Base-by-base conservation (phyloP, 2,888 invertebrate genomes). In the Platycnemis pennipes region DNA sequence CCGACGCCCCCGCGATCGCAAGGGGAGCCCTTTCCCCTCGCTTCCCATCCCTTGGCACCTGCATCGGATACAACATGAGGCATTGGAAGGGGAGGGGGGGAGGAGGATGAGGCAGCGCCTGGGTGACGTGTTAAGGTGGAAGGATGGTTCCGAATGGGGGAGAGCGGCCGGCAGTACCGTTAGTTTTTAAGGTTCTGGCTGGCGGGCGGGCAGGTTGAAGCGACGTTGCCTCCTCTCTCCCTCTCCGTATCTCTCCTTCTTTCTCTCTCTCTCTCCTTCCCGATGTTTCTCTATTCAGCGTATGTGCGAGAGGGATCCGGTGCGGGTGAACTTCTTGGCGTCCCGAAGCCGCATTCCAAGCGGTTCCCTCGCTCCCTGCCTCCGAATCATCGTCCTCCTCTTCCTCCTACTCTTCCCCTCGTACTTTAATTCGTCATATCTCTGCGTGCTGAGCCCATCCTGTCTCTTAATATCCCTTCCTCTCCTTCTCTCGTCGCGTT, bases 121-220 rank as follows among this genome's bases (percentile, higher is more conserved):
- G 89, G 89, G 89, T 56, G 56, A 89, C 56, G 56, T 89, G 7
- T 89, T 56, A 46, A 89, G 53, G 37, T n/a, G 46, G n/a, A 88
- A 88, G 46, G 88, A 37, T 56, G 56, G 31, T 89, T 53, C 89
- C 89, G 42, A 89, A 37, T 37, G 89, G 89, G 63, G 56, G 88
- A 88, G 88, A 49, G 49, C 7, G 49, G 49, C 16, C 49, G 26
- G n/a, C 19, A 42, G 89, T 89, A 56, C 89, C 89, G 89, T 89
- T 89, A 89, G 53, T 89, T 89, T 89, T 89, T 53, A 26, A 88
- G 88, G 88, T 46, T 46, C 49, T 45, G 44, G 53, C 26, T 31
- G 89, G 53, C 46, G 49, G 89, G 13, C 53, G 88, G 88, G 31
- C 31, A 13, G 77, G 77, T 37, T 16, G 63, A 56, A 63, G 91